Evolutionary conservation across 2,113 vertebrate species (phyloP).

Genomic region (Haliaeetus leucogaster): DNA sequence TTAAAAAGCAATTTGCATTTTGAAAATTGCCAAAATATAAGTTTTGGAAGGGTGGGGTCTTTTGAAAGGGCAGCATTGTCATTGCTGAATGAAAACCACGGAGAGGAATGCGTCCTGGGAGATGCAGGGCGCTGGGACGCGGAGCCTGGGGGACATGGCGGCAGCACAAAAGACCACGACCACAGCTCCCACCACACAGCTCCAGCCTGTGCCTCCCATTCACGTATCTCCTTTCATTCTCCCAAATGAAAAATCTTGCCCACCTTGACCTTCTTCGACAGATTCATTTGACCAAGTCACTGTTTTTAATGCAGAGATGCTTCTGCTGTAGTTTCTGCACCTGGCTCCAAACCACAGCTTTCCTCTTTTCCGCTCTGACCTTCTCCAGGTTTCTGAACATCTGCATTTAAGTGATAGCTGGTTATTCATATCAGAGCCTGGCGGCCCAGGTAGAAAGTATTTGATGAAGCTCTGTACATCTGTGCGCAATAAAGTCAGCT

Average conservation of each 20-base stretch:
- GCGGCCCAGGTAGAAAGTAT: neutral
- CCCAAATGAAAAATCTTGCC: neutral
- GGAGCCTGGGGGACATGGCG: neutral
- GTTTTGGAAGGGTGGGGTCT: slow-evolving; percentile 56
- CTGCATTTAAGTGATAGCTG: neutral
- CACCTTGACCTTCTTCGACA: neutral
- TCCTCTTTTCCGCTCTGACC: neutral
- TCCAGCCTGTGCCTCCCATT: neutral
- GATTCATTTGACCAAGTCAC: neutral
- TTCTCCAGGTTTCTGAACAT: neutral
- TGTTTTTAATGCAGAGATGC: neutral
- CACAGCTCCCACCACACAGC: neutral
- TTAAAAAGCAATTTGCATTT: slow-evolving; percentile 60
- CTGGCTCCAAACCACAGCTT: neutral
- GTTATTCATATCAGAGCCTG: neutral
- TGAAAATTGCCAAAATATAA: slow-evolving; percentile 58
- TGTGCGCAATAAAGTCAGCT: neutral
- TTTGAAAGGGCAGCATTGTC: slow-evolving; percentile 63
- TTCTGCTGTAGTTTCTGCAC: neutral
- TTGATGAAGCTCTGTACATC: neutral
- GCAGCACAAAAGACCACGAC: neutral
- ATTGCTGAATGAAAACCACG: slow-evolving; percentile 48
- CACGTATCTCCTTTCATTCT: neutral
- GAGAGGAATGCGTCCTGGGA: slow-evolving; percentile 21
- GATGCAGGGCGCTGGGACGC: neutral